phyloP scores from a whole-genome alignment of 2,888 invertebrate genomes.

The Elysia crispata region DNA sequence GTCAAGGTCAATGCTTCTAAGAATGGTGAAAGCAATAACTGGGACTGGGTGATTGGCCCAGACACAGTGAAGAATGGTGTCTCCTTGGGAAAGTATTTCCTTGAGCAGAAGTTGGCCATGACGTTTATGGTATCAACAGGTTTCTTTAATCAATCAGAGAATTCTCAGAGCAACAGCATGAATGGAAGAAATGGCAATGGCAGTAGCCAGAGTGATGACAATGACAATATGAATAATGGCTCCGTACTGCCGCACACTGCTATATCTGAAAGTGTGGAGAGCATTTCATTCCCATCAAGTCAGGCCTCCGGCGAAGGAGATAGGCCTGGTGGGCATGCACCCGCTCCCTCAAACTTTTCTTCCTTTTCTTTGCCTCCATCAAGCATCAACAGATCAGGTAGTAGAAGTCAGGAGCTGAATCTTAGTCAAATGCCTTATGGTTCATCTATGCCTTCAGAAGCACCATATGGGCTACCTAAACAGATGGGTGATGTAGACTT shows the following conservation, averaged over 20 bases:
- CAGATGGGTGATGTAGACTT: conserved; percentile 50
- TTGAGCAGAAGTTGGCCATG: conserved; percentile 58
- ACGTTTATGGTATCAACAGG: conserved; percentile 54
- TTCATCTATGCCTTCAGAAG: conserved; percentile 32
- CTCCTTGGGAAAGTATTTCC: conserved; percentile 55
- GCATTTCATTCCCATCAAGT: not conserved
- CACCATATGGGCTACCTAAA: conserved; percentile 29
- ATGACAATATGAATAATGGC: conserved; percentile 19
- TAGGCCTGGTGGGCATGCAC: not conserved
- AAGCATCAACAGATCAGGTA: conserved; percentile 2
- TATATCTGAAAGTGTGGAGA: conserved; percentile 26
- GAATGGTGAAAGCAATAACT: not conserved
- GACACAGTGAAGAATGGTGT: conserved; percentile 51
- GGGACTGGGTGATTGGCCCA: conserved; percentile 45
- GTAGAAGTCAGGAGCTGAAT: not conserved
- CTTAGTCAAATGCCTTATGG: not conserved
- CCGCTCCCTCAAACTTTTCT: conserved; percentile 2
- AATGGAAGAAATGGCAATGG: conserved; percentile 18
- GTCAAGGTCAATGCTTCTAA: not conserved
- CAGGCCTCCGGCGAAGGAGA: not conserved
- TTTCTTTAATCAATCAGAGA: conserved; percentile 43
- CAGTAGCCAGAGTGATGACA: not conserved
- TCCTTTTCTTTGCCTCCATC: conserved; percentile 13
- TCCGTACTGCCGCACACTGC: conserved; percentile 43
- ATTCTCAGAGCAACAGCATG: conserved; percentile 15